Evolutionary conservation across 2,888 invertebrate species (phyloP).

Genomic region (Aspidiotus rigidus): DNA sequence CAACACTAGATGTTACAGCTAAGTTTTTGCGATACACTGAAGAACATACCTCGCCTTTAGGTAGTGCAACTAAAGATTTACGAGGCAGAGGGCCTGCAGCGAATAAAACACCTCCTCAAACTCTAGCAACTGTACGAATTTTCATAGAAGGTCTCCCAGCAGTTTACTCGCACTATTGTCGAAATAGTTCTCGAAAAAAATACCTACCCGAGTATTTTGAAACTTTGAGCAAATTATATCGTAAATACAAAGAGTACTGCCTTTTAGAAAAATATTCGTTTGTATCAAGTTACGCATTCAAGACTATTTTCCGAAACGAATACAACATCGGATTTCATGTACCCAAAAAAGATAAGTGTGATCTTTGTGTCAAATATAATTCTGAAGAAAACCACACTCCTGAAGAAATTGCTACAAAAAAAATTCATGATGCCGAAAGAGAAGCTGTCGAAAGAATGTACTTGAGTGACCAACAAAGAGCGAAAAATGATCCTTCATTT

Average conservation of each 20-base stretch:
- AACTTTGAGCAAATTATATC: not conserved
- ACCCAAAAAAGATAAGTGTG: slow-evolving; percentile 24
- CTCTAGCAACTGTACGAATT: slow-evolving; percentile 4
- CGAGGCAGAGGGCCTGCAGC: slow-evolving; percentile 9
- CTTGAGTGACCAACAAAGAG: not conserved
- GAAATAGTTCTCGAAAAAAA: not conserved
- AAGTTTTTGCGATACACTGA: not conserved
- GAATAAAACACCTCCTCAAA: slow-evolving; percentile 15
- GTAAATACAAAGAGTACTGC: slow-evolving; percentile 11
- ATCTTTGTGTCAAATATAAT: slow-evolving; percentile 3
- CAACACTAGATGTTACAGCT: not conserved
- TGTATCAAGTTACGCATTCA: slow-evolving; percentile 16
- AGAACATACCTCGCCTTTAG: not conserved
- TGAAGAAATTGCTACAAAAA: slow-evolving; percentile 2
- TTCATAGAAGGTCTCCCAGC: slow-evolving; percentile 25
- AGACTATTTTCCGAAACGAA: slow-evolving; percentile 16
- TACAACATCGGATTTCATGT: slow-evolving; percentile 19
- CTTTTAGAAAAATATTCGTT: not conserved
- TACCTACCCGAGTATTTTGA: not conserved
- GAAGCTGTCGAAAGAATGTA: not conserved
- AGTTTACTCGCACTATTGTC: slow-evolving; percentile 10
- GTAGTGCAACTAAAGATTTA: slow-evolving; percentile 8
- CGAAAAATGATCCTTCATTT: not conserved
- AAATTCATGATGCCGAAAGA: slow-evolving; percentile 5
- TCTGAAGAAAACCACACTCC: not conserved